phyloP scores from a whole-genome alignment of 2,113 vertebrate species.

The Rhodinocichla rosea region DNA sequence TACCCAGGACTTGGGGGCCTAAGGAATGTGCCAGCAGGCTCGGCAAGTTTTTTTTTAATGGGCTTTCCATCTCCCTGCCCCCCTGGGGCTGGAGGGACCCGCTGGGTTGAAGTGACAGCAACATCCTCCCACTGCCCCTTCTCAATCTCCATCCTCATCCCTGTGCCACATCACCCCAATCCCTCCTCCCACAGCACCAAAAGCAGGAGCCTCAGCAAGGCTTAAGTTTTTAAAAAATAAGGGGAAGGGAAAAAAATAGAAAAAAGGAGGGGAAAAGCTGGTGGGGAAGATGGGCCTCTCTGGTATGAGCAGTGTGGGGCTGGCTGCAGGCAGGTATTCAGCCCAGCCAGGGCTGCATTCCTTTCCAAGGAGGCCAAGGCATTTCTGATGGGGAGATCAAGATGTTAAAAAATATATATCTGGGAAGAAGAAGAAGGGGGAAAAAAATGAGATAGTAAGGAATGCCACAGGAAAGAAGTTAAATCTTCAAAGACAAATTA shows the following conservation, averaged over 20 bases:
- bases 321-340: conserved; percentile 82
- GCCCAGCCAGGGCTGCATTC: conserved; percentile 79
- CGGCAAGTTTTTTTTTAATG: conserved; percentile 16
- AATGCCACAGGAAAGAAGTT: conserved; percentile 70
- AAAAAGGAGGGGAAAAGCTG: background rate
- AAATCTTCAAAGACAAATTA: conserved; percentile 75
- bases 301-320: conserved; percentile 72
- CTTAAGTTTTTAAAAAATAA: background rate
- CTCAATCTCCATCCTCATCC: background rate
- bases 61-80: conserved; percentile 20
- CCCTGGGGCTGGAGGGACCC: conserved; percentile 6
- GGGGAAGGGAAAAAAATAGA: fast-evolving
- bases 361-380: conserved; percentile 73
- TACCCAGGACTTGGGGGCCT: conserved; percentile 43
- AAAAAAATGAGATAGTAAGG: conserved; percentile 45
- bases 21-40: conserved; percentile 60
- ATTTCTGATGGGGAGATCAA: conserved; percentile 71
- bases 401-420: conserved; percentile 54
- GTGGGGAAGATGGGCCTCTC: conserved; percentile 72
- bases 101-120: conserved; percentile 59
- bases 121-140: background rate
- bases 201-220: background rate
- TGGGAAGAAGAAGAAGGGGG: background rate
- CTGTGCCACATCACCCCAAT: conserved; percentile 25
- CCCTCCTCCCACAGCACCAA: conserved; percentile 13